Evolutionary conservation across 92 coral and sea anemone species (phyloP), one percentile per base, ranked within the genome.

Genomic region (Ricordea florida): DNA sequence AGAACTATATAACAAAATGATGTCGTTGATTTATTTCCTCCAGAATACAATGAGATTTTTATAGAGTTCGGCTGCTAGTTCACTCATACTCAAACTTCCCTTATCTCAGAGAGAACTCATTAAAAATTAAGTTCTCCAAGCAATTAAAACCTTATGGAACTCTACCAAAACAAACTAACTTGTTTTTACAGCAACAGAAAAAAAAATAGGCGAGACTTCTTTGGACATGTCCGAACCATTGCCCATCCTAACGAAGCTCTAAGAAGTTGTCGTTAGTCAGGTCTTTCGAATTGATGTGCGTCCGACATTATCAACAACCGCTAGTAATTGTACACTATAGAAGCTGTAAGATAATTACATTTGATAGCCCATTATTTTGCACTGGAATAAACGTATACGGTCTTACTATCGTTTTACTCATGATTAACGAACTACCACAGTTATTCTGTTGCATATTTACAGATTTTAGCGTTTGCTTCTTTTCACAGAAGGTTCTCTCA

Each of bases 241-340:
- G 14, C 8, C 8, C 44, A 37, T 37, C 44, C 14, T 37, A 37
- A 37, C 14, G 8, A 37, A 37, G 14, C 44, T 37, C 44, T 37
- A 14, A 37, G 14, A 37, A 7, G 8, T 37, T 37, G 14, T 7
- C 14, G 10, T 7, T 37, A 37, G 14, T 8, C 14, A 37, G 14
- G 50, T 5, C n/a, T n/a, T 44, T 44, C 50, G 8, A 10, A 21
- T 13, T n/a, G 41, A 4, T 66, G 7, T 31, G 13, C 28, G 50
- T 23, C 27, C 35, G 44, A 56, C 75, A 44, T 75, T 57, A 75
- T 57, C 57, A 65, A 66, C 53, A 26, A 21, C 40, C 2, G 15
- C 21, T 74, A 71, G 65, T 82, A 69, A 75, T 82, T 65, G 66
- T 47, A 44, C 47, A 69, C 49, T 53, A 82, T 82, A 55, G 38